phyloP scores from a whole-genome alignment of 2,888 invertebrate genomes.

The Hydriomena furcata region DNA sequence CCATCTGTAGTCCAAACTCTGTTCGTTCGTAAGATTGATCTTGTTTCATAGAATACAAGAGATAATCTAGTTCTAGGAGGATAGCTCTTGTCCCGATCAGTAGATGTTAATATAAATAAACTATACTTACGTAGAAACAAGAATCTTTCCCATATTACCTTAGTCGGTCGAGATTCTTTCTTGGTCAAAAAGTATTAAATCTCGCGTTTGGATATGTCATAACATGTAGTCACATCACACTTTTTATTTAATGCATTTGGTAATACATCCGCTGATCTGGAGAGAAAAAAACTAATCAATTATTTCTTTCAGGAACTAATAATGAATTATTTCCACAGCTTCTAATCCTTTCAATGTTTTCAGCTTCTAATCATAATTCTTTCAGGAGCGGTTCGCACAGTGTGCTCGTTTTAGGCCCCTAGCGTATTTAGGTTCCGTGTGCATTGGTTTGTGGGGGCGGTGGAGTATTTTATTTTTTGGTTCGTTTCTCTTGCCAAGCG shows the following conservation, averaged over 20 bases:
- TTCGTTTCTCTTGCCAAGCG: constrained; percentile 23
- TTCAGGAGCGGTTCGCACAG: constrained; percentile 51
- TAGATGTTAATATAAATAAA: constrained; percentile 10
- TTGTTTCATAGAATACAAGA: constrained; percentile 6
- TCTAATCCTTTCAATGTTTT: constrained; percentile 57
- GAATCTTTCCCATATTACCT: too few species aligned
- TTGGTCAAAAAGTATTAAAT: too few species aligned
- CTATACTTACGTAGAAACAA: not conserved
- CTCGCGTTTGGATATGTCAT: too few species aligned
- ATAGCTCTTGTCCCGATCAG: constrained; percentile 19
- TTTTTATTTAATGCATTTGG: too few species aligned
- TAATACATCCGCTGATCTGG: constrained; percentile 23
- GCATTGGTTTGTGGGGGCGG: constrained; percentile 32
- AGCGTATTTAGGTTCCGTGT: constrained; percentile 36
- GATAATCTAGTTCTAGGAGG: not conserved
- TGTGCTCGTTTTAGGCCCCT: constrained; percentile 31
- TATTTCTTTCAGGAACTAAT: constrained; percentile 65
- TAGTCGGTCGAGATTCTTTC: too few species aligned
- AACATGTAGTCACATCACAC: too few species aligned
- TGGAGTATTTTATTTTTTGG: constrained; percentile 28
- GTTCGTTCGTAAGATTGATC: constrained; percentile 31
- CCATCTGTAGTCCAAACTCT: not conserved
- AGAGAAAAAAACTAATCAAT: constrained; percentile 47
- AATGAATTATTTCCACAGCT: constrained; percentile 60
- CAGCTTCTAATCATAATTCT: constrained; percentile 60